Conservation (phyloP, 2,888 invertebrate genomes). For the Drosophila greeni region DNA sequence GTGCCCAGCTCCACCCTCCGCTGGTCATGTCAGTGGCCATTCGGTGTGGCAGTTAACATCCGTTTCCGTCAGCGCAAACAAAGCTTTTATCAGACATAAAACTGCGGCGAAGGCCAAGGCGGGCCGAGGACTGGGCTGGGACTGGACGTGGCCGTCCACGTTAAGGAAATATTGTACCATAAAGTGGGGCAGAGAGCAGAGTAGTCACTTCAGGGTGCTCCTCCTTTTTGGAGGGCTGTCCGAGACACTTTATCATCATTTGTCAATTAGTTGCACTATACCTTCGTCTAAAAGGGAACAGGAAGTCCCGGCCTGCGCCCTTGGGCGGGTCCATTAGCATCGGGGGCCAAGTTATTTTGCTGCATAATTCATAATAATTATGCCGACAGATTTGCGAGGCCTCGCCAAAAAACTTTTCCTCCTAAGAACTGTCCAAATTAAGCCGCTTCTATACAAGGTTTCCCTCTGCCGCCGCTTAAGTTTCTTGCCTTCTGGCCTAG, state of each 20-base stretch:
- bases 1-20: slow-evolving; percentile 35
- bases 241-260: slow-evolving; percentile 71
- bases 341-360: slow-evolving; percentile 42
- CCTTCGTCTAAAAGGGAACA: slow-evolving; percentile 24
- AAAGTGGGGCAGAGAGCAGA: slow-evolving; percentile 25
- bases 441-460: slow-evolving; percentile 12
- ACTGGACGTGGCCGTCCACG: slow-evolving; percentile 15
- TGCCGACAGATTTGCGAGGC: slow-evolving; percentile 56
- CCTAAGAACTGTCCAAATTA: slow-evolving; percentile 15
- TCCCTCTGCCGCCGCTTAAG: slow-evolving; percentile 18
- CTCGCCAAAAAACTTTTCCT: slow-evolving; percentile 15
- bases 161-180: slow-evolving; percentile 52
- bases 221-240: slow-evolving; percentile 28
- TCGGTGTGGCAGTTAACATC: slow-evolving; percentile 66
- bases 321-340: slow-evolving; percentile 54
- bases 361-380: slow-evolving; percentile 67
- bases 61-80: slow-evolving; percentile 68
- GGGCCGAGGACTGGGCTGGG: background rate
- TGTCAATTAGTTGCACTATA: slow-evolving; percentile 67
- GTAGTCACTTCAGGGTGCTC: slow-evolving; percentile 11
- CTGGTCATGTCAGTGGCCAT: slow-evolving; percentile 65
- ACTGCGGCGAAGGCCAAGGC: slow-evolving; percentile 38
- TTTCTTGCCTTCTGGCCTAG: slow-evolving; percentile 37
- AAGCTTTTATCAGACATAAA: slow-evolving; percentile 69
- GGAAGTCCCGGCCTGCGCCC: slow-evolving; percentile 27